Percentiles rank a stretch among this genome's conserved stretches.
Evolutionary conservation across 2,888 invertebrate genomes (phyloP).

Genomic region (Aphodius sticticus): DNA sequence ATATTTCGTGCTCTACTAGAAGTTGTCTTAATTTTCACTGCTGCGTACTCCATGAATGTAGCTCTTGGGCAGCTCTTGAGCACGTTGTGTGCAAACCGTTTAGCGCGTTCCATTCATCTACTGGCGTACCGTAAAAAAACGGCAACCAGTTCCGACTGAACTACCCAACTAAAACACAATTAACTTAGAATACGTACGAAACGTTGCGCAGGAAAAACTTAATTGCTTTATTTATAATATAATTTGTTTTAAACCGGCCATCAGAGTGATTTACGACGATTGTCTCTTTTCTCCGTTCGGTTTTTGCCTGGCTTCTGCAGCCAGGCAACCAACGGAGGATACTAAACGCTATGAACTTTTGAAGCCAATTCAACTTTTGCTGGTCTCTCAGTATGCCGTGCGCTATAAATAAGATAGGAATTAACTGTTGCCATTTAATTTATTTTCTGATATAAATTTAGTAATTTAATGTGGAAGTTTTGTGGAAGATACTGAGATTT

Average conservation of each 20-base stretch:
- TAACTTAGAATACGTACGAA: slow-evolving; percentile 38
- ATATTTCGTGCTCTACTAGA: too few relatives aligned
- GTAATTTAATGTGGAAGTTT: too few relatives aligned
- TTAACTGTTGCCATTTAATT: not conserved
- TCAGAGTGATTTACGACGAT: slow-evolving; percentile 38
- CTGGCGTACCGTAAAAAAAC: slow-evolving; percentile 32
- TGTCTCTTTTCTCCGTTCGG: slow-evolving; percentile 21
- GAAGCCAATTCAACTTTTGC: not conserved
- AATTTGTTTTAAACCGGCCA: slow-evolving; percentile 38
- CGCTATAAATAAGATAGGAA: not conserved
- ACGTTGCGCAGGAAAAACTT: slow-evolving; percentile 34
- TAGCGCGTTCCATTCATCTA: slow-evolving; percentile 38
- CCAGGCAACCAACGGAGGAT: not conserved
- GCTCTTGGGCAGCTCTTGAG: not conserved
- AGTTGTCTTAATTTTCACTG: too few relatives aligned
- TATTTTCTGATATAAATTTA: too few relatives aligned
- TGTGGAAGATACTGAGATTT: too few relatives aligned
- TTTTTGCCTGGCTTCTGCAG: slow-evolving; percentile 15
- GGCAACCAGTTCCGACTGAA: slow-evolving; percentile 37
- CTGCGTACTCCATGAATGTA: not conserved
- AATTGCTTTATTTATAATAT: slow-evolving; percentile 41
- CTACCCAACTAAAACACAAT: slow-evolving; percentile 40
- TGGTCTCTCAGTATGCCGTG: not conserved
- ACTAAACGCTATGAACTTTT: not conserved
- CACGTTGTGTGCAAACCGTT: not conserved